Percentiles rank a stretch among this genome's conserved stretches.
phyloP scores from a whole-genome alignment of 2,113 vertebrate genomes.

The Geococcyx californianus region DNA sequence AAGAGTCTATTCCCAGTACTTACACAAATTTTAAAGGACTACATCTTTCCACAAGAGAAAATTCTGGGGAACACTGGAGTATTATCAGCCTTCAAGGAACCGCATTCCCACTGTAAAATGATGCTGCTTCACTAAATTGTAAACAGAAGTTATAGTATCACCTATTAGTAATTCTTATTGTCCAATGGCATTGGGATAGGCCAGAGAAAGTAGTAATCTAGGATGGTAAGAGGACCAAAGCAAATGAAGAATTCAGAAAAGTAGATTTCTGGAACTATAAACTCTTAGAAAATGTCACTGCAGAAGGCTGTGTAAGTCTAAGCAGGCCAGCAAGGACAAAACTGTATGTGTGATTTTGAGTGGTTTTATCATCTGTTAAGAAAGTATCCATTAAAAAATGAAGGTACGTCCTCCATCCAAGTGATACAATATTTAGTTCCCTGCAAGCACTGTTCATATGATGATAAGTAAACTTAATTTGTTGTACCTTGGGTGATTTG shows the following conservation, averaged over 20 bases:
- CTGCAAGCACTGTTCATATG: neutral
- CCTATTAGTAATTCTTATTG: neutral
- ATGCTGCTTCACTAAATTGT: neutral
- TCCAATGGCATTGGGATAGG: fast-evolving
- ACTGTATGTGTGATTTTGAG: neutral
- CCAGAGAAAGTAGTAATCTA: neutral
- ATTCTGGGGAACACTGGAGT: neutral
- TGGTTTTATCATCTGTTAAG: neutral
- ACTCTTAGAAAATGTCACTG: neutral
- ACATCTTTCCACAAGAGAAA: neutral
- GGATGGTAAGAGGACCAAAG: neutral
- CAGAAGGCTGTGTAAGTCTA: neutral
- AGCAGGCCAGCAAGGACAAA: neutral
- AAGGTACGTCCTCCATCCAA: neutral
- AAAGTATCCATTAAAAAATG: neutral
- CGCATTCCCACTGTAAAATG: neutral
- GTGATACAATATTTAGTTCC: too few species aligned
- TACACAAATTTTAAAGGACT: neutral
- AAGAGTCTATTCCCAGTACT: neutral
- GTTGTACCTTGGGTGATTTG: neutral
- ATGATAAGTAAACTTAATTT: neutral
- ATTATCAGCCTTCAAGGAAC: neutral
- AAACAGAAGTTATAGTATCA: neutral
- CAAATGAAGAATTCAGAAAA: neutral
- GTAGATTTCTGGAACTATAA: neutral